These are phyloP conservation scores for Vulpes lagopus DNA, from an alignment of 2,113 vertebrate genomes.

Conservation along the genomic window DNA sequence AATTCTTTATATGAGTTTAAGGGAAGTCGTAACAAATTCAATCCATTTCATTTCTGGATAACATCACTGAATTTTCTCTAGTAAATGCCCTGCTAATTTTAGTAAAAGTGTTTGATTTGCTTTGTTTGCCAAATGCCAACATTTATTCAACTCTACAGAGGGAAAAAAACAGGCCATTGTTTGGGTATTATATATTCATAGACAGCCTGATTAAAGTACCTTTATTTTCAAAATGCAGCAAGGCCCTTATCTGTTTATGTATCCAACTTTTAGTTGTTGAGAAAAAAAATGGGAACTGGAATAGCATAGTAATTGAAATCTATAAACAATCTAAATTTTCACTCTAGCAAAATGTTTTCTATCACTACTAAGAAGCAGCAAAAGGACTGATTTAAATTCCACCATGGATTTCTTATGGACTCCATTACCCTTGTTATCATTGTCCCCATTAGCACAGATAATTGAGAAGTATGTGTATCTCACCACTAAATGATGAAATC, in stretches of 20 bases:
- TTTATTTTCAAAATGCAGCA: conserved; percentile 59
- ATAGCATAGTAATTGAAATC: conserved; percentile 60
- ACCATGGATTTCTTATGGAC: conserved; percentile 23
- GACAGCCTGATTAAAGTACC: conserved; percentile 57
- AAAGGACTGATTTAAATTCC: conserved; percentile 58
- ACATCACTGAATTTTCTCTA: conserved; percentile 41
- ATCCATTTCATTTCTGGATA: conserved; percentile 9
- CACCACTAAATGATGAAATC: conserved; percentile 61
- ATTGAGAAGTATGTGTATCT: conserved; percentile 71
- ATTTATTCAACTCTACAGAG: conserved; percentile 27
- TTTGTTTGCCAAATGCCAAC: conserved; percentile 60
- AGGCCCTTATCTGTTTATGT: conserved; percentile 49
- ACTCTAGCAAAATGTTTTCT: conserved; percentile 57
- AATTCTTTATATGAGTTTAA: neutral
- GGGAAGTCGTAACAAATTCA: neutral
- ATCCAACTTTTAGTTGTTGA: conserved; percentile 39
- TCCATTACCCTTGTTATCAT: conserved; percentile 57
- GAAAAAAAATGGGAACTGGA: neutral
- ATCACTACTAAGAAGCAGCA: conserved; percentile 21
- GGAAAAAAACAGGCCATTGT: neutral
- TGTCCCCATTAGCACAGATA: conserved; percentile 67
- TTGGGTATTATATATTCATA: conserved; percentile 48
- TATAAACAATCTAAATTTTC: conserved; percentile 65
- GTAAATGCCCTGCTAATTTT: conserved; percentile 49
- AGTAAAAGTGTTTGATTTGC: conserved; percentile 55